Conservation (phyloP, 2,797 vertebrate genomes). For the Urophycis tenuis region DNA sequence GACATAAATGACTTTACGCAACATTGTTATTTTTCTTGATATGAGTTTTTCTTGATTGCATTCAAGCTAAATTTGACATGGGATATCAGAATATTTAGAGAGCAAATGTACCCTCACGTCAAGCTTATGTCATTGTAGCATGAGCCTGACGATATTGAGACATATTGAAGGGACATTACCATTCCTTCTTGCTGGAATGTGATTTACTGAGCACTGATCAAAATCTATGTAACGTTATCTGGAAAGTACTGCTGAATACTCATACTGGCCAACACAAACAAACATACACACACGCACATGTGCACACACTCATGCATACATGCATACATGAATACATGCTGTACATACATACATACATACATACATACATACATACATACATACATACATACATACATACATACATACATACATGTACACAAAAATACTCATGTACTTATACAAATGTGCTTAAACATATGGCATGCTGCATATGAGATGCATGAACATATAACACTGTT, state of each 20-base stretch:
- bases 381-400: too few relatives aligned
- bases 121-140: neutral
- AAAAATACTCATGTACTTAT: neutral
- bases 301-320: neutral
- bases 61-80: neutral
- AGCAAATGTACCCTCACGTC: neutral
- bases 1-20: neutral
- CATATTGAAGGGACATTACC: neutral
- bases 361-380: too few relatives aligned
- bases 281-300: slow-evolving; percentile 14
- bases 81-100: neutral
- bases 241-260: neutral
- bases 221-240: neutral
- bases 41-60: neutral
- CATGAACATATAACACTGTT: neutral
- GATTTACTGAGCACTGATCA: neutral
- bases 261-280: slow-evolving; percentile 27
- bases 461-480: neutral
- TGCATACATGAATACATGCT: too few relatives aligned
- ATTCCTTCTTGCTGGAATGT: neutral
- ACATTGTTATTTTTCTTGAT: neutral
- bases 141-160: neutral
- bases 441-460: slow-evolving; percentile 4
- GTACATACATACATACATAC: neutral
- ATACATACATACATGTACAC: neutral